phyloP scores from a whole-genome alignment of 2,888 invertebrate genomes.

The Scaptodrosophila latifasciaeformis region DNA sequence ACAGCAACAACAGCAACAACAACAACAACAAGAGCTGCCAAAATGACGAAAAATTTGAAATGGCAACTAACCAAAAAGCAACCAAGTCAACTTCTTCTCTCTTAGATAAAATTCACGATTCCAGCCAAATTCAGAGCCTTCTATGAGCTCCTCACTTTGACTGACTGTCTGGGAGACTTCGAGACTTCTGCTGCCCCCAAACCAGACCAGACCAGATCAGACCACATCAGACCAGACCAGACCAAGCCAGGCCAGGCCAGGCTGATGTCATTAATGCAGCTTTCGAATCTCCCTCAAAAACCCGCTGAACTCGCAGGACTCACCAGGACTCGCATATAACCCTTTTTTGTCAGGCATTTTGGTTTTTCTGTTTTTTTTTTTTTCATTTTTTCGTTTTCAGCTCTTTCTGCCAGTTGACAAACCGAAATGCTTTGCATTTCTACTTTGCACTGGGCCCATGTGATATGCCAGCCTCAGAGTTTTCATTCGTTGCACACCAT shows the following conservation, averaged over 20 bases:
- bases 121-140: slow-evolving; percentile 27
- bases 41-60: slow-evolving; percentile 25
- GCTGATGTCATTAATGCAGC: slow-evolving; percentile 65
- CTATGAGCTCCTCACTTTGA: slow-evolving; percentile 11
- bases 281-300: slow-evolving; percentile 28
- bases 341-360: slow-evolving; percentile 4
- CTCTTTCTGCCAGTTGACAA: slow-evolving; percentile 3
- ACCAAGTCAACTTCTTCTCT: slow-evolving; percentile 10
- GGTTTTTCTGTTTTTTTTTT: background rate
- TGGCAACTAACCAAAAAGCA: slow-evolving; percentile 35
- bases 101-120: slow-evolving; percentile 5
- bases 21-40: slow-evolving; percentile 5
- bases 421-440: slow-evolving; percentile 42
- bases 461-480: slow-evolving; percentile 30
- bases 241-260: background rate
- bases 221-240: too few species aligned
- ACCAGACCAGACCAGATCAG: too few species aligned
- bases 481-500: background rate
- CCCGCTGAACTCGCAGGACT: slow-evolving; percentile 38
- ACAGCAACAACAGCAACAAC: slow-evolving; percentile 15
- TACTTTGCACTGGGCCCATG: slow-evolving; percentile 42
- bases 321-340: slow-evolving; percentile 19
- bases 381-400: background rate
- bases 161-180: too few species aligned
- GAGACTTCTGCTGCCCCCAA: too few species aligned